Evolutionary conservation across 2,113 vertebrate species (phyloP).

Genomic region (Neomonachus schauinslandi): DNA sequence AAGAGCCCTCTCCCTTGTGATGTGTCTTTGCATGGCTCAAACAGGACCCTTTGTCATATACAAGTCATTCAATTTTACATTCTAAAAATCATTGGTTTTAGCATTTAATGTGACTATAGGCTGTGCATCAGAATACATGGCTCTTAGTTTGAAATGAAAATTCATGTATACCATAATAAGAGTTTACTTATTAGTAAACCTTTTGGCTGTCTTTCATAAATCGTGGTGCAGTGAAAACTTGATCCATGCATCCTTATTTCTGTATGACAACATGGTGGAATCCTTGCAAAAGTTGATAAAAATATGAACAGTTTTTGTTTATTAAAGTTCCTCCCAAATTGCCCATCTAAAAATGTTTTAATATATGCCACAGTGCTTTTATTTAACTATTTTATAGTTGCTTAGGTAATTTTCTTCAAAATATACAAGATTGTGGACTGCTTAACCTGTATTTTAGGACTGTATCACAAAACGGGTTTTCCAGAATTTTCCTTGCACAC

Average conservation of each 20-base stretch:
- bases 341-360: not conserved
- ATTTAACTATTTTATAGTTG: not conserved
- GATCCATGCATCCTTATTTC: not conserved
- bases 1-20: not conserved
- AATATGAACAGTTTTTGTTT: not conserved
- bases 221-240: not conserved
- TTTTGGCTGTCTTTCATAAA: not conserved
- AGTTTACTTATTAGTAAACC: not conserved
- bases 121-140: not conserved
- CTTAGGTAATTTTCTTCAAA: slow-evolving; percentile 6
- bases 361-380: not conserved
- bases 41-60: not conserved
- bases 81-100: not conserved
- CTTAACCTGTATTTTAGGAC: not conserved
- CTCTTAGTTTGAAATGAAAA: not conserved
- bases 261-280: not conserved
- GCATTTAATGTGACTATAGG: not conserved
- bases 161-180: not conserved
- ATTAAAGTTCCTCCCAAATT: not conserved
- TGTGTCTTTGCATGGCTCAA: not conserved
- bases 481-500: not conserved
- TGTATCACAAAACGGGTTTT: not conserved
- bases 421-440: not conserved
- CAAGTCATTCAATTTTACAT: not conserved
- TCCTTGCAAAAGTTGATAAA: not conserved